Evolutionary conservation across 2,797 vertebrate genomes (phyloP).

Genomic region (Neostethus bicornis): DNA sequence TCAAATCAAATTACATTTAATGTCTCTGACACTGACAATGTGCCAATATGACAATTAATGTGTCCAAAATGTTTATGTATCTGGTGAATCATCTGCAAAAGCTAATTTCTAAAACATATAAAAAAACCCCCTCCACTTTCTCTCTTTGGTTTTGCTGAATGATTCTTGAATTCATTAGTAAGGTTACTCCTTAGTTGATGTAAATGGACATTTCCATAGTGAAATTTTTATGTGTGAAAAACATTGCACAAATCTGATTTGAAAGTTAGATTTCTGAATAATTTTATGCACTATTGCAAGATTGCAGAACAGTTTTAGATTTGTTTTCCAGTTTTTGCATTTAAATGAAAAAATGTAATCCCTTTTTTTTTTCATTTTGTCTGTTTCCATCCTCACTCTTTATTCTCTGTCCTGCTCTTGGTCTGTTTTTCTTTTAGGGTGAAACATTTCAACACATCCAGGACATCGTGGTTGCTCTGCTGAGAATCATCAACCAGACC

Average conservation of each 20-base stretch:
- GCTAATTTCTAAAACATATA: too few relatives aligned
- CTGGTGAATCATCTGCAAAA: too few relatives aligned
- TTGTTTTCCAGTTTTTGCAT: constrained; percentile 11
- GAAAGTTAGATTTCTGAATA: constrained; percentile 11
- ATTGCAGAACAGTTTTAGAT: constrained; percentile 2
- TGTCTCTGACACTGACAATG: too few relatives aligned
- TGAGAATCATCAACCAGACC: constrained; percentile 89
- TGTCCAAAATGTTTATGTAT: too few relatives aligned
- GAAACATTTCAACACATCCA: constrained; percentile 90
- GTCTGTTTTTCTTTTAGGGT: constrained; percentile 69
- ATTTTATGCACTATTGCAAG: constrained; percentile 1
- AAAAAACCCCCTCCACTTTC: too few relatives aligned
- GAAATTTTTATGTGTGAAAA: constrained; percentile 13
- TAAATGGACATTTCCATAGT: constrained; percentile 10
- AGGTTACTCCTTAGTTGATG: constrained; percentile 15
- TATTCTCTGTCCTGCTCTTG: background rate
- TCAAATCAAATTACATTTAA: too few relatives aligned
- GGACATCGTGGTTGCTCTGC: constrained; percentile 89
- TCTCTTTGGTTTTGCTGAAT: constrained; percentile 36
- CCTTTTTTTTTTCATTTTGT: background rate
- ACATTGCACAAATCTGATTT: constrained; percentile 17
- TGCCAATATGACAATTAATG: too few relatives aligned
- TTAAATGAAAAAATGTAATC: constrained; percentile 11
- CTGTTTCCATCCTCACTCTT: background rate
- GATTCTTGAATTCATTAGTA: constrained; percentile 1